These are phyloP conservation scores for Falco cherrug DNA, from an alignment of 2,797 vertebrate genomes.

Conservation along the genomic window DNA sequence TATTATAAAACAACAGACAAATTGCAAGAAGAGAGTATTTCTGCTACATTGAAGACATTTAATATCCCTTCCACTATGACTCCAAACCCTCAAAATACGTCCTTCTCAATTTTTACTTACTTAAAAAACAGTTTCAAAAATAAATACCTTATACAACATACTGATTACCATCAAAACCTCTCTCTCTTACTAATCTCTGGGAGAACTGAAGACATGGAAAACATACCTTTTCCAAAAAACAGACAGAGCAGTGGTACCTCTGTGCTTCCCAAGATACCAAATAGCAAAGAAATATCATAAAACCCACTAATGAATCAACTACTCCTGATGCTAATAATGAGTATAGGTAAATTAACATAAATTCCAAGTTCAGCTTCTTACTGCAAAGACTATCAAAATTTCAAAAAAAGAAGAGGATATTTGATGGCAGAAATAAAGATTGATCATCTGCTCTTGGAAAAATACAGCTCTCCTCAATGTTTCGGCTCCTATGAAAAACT, in stretches of 20 bases:
- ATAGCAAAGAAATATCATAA: accelerated
- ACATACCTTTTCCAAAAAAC: not conserved
- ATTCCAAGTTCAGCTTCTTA: not conserved
- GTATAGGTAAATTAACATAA: not conserved
- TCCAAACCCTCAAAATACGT: not conserved
- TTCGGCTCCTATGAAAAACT: not conserved
- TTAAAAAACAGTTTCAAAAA: not conserved
- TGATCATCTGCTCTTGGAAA: not conserved
- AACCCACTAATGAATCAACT: not conserved
- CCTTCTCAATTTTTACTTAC: not conserved
- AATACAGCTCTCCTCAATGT: not conserved
- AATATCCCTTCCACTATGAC: not conserved
- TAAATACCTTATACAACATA: not conserved
- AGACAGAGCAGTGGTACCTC: not conserved
- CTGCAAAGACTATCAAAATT: not conserved
- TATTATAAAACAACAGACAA: not conserved
- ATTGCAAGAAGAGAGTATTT: not conserved
- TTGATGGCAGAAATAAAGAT: not conserved
- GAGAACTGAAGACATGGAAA: not conserved
- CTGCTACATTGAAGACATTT: not conserved
- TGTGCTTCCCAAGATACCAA: not conserved
- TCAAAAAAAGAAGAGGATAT: too few relatives aligned
- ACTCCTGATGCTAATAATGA: not conserved
- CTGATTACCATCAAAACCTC: not conserved
- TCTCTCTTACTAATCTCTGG: not conserved